A percentile compares a stretch with the other conserved stretches of the same genome.
phyloP scores from a whole-genome alignment of 2,888 invertebrate species.

The Adineta ricciae region DNA sequence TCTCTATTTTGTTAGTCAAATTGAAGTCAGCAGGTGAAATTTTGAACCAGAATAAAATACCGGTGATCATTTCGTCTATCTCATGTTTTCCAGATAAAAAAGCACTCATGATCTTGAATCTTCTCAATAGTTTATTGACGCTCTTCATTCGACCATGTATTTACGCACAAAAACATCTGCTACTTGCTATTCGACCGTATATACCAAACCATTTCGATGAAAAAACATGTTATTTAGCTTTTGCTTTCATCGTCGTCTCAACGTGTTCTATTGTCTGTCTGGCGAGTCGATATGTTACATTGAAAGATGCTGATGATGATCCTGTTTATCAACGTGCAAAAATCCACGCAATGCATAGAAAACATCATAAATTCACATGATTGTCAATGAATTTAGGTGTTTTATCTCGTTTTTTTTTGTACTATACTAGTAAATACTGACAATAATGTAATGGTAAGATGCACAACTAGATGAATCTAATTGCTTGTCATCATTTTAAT shows the following conservation, averaged over 20 bases:
- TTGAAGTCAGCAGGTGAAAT: no score
- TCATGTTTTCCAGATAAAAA: no score
- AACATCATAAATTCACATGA: not conserved
- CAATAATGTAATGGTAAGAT: no score
- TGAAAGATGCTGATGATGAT: not conserved
- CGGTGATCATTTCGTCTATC: no score
- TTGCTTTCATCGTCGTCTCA: not conserved
- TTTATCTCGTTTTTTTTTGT: no score
- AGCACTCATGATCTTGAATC: not conserved
- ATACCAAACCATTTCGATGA: not conserved
- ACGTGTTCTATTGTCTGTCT: not conserved
- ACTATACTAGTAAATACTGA: no score
- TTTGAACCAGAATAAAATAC: no score
- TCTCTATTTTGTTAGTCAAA: no score
- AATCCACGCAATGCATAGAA: not conserved
- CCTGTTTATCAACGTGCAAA: not conserved
- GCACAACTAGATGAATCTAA: no score
- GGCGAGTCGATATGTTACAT: not conserved
- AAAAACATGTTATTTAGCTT: not conserved
- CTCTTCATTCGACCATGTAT: not conserved
- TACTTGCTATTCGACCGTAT: not conserved
- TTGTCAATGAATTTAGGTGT: no score
- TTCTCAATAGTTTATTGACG: not conserved
- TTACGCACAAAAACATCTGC: not conserved
- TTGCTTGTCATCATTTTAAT: no score